A percentile compares a stretch with the other conserved stretches of the same genome.
phyloP scores from a whole-genome alignment of 2,888 invertebrate genomes.

The Machimus atricapillus region DNA sequence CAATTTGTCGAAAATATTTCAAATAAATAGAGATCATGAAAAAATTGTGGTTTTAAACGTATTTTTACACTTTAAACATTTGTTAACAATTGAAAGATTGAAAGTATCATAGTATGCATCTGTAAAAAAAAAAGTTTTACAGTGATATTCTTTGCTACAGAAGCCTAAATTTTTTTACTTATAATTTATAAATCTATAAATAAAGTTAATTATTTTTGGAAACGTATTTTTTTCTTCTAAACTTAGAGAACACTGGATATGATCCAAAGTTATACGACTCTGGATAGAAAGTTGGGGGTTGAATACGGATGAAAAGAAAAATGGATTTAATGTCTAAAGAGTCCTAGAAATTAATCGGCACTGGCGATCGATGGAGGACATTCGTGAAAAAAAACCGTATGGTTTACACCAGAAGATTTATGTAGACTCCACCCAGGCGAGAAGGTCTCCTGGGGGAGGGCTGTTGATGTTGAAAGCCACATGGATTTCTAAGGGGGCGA shows the following conservation, averaged over 20 bases:
- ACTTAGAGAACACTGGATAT: neutral
- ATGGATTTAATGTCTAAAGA: neutral
- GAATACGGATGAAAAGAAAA: neutral
- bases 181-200: no score
- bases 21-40: no score
- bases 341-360: neutral
- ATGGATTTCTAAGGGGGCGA: constrained; percentile 5
- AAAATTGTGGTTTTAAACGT: no score
- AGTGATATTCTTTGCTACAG: no score
- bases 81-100: no score
- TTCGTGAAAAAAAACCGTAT: neutral
- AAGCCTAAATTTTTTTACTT: no score
- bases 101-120: no score
- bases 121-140: no score
- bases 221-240: neutral
- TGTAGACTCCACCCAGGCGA: neutral
- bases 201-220: no score
- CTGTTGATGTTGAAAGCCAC: neutral
- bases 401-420: neutral
- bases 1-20: no score
- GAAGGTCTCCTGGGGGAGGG: neutral
- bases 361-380: neutral
- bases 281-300: neutral
- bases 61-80: no score
- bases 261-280: no score